A percentile compares a stretch with the other conserved stretches of the same genome.
phyloP scores from a whole-genome alignment of 2,888 invertebrate species.

The Pandemis cinnamomeana region DNA sequence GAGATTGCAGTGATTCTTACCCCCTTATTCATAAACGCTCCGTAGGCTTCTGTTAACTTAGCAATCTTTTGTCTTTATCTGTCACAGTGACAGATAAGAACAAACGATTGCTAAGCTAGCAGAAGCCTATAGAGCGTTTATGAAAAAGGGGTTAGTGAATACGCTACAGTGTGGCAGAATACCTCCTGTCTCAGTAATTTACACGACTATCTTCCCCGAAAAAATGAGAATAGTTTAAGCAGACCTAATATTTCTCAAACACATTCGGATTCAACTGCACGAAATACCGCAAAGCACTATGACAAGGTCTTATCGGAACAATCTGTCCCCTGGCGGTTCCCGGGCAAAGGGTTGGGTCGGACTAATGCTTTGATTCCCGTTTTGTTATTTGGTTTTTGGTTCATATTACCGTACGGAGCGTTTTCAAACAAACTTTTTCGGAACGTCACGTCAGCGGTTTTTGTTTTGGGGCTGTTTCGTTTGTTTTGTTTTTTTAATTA shows the following conservation, averaged over 20 bases:
- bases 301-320: conserved; percentile 17
- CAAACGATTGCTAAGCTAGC: too few species aligned
- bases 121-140: too few species aligned
- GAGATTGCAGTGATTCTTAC: too few species aligned
- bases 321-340: conserved; percentile 11
- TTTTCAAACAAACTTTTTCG: background rate
- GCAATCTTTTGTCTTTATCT: too few species aligned
- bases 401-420: background rate
- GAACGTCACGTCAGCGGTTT: background rate
- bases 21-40: too few species aligned
- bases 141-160: too few species aligned
- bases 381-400: conserved; percentile 12
- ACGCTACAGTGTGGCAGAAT: too few species aligned
- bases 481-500: too few species aligned
- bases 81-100: too few species aligned
- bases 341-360: conserved; percentile 11
- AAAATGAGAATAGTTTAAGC: background rate
- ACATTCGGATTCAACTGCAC: conserved; percentile 8
- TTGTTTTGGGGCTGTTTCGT: background rate
- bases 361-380: conserved; percentile 20
- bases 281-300: conserved; percentile 24
- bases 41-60: too few species aligned
- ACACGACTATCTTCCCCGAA: background rate
- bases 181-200: background rate
- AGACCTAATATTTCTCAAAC: conserved; percentile 10